Evolutionary conservation across 2,888 invertebrate species (phyloP), one percentile per base, ranked within the genome.

Genomic region (Dimorphilus gyrociliatus): DNA sequence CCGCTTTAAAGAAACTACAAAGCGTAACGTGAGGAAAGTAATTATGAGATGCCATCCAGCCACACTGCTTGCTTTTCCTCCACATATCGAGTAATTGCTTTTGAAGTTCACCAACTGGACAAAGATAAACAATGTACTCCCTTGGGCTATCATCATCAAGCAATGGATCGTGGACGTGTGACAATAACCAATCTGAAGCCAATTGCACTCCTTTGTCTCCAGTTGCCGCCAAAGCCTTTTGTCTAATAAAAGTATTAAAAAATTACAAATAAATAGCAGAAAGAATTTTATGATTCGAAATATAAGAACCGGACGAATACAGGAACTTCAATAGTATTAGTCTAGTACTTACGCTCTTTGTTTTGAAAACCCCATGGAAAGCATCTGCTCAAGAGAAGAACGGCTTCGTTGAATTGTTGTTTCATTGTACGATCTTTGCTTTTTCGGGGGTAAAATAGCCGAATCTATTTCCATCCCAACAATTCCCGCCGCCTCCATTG

Each of bases 31-130:
- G 86, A 2, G 85, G 85, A 35, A 80, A 75, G 59, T 76, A 82
- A 57, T 81, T 81, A 50, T 84, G 85, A 1, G 82, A 82, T 15
- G 81, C 80, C 64, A 85, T 86, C 79, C 84, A 81, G 4, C 79
- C 79, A 50, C 75, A 74, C 8, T 73, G 61, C 19, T 70, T 65
- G 1, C 81, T 80, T 51, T 76, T 77, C 2, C 73, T 47, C 51
- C 55, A 63, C 60, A 81, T 85, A 29, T 72, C 70, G 28, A 75
- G 71, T 14, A 81, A 61, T 49, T 78, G 76, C 32, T 74, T 72
- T 31, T 51, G 53, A 40, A 85, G 70, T 1, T 70, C 65, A 2
- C 81, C 81, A 1, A 76, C 76, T 2, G 86, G 86, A 53, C 81
- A 84, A 2, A 78, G 76, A 56, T 85, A 85, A 25, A 86, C 66